These are phyloP conservation scores for Potamarius usumacintae DNA, from an alignment of 2,113 vertebrate genomes.

Conservation along the genomic window DNA sequence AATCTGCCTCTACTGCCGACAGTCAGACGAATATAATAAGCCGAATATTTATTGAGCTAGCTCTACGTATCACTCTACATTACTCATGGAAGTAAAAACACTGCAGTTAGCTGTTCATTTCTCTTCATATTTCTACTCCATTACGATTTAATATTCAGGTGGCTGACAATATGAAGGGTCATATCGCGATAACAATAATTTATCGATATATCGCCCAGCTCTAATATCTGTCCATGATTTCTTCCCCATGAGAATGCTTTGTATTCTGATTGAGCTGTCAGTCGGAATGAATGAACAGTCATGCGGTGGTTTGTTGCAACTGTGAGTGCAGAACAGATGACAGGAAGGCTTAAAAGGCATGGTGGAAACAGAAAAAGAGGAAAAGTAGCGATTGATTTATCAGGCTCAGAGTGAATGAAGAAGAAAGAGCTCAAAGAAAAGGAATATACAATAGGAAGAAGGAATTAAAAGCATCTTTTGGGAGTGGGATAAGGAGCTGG, in stretches of 20 bases:
- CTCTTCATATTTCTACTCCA: too few relatives aligned
- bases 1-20: too few relatives aligned
- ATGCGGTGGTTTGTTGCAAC: neutral
- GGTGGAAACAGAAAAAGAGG: conserved; percentile 16
- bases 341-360: conserved; percentile 15
- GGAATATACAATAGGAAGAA: conserved; percentile 32
- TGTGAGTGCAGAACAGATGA: conserved; percentile 7
- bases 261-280: neutral
- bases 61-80: too few relatives aligned
- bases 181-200: too few relatives aligned
- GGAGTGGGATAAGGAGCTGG: conserved; percentile 37
- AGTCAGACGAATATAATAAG: too few relatives aligned
- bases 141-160: too few relatives aligned
- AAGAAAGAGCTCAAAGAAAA: conserved; percentile 37
- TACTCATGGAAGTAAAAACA: too few relatives aligned
- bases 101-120: too few relatives aligned
- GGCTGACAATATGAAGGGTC: too few relatives aligned
- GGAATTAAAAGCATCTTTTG: conserved; percentile 16
- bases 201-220: too few relatives aligned
- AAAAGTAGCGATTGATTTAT: conserved; percentile 51
- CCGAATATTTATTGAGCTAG: too few relatives aligned
- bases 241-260: neutral
- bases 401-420: conserved; percentile 39
- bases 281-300: neutral
- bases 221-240: too few relatives aligned